Percentiles rank a stretch among this genome's conserved stretches.
Evolutionary conservation across 2,113 vertebrate species (phyloP).

Genomic region (Odontophorus gujanensis): DNA sequence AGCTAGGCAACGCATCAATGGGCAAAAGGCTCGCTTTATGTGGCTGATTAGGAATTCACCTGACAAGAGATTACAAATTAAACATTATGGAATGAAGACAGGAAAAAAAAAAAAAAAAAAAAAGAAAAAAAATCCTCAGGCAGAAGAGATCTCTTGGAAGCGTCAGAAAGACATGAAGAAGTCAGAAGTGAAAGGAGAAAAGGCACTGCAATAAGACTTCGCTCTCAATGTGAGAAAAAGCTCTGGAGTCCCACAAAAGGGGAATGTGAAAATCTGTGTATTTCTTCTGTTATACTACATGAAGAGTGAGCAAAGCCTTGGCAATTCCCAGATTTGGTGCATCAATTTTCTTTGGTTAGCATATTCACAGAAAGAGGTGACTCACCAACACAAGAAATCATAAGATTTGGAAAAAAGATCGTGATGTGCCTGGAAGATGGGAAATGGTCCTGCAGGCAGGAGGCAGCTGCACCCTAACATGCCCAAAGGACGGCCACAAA

Average conservation of each 20-base stretch:
- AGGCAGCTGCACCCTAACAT: not conserved
- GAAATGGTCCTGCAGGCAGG: not conserved
- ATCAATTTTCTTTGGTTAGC: not conserved
- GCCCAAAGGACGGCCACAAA: no score
- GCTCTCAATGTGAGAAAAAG: not conserved
- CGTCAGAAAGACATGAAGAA: not conserved
- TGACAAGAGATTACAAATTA: not conserved
- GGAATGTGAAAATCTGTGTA: not conserved
- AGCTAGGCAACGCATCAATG: not conserved
- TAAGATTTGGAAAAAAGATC: not conserved
- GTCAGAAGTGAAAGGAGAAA: not conserved
- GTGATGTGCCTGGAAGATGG: not conserved
- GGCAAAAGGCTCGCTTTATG: not conserved
- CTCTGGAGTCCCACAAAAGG: not conserved
- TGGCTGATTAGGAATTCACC: slow-evolving; percentile 11
- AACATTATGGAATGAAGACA: not conserved
- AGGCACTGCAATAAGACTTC: not conserved
- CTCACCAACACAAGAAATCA: not conserved
- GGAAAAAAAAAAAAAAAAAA: not conserved
- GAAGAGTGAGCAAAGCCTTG: not conserved
- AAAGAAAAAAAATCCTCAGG: not conserved
- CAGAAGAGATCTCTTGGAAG: not conserved
- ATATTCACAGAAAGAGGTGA: rapidly evolving
- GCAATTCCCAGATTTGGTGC: not conserved
- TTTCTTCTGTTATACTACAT: not conserved